Base-by-base conservation (phyloP, 2,888 invertebrate genomes). In the Leucoma salicis region DNA sequence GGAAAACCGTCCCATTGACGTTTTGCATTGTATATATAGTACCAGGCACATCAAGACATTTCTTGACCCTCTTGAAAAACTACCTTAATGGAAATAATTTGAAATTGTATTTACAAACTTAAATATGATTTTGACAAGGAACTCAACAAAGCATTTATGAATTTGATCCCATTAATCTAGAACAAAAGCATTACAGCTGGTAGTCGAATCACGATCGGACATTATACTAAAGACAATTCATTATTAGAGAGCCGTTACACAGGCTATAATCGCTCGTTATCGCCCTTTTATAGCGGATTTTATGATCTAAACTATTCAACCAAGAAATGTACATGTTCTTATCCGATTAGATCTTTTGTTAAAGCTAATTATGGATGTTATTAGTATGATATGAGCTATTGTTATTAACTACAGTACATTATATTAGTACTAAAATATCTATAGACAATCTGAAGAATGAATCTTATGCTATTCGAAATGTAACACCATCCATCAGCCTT, bases 201-300 rank as follows among this genome's bases (percentile, higher is more conserved):
- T 63, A 69, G 61, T 68, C 72, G 70, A 78, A 83, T 82, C 78
- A 78, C 78, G 81, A 78, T 75, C 68, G 57, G 64, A 69, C 78
- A 80, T 84, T 86, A 84, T 80, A 81, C 86, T 85, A 82, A 85
- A 88, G 87, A 90, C 88, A 83, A 89, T 89, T 89, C 87, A 86
- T 90, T 89, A 90, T 89, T 88, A 86, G 80, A 81, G 81, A 74
- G 78, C 84, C 78, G 82, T 90, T 88, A 79, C 70, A 71, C 62
- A 65, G 72, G 74, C 79, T 74, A 79, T 90, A 90, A 90, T 88
- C 84, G 86, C 66, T 79, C 74, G 82, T 89, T 89, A 90, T 84
- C 88, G 87, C 87, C 85, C 87, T 90, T 90, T 90, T 90, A 90
- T 90, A 84, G 89, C 82, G 50, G 71, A 77, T 88, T 89, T 90